These are phyloP conservation scores for Benthosema pterotum DNA, from an alignment of 2,797 vertebrate species.

Conservation along the genomic window DNA sequence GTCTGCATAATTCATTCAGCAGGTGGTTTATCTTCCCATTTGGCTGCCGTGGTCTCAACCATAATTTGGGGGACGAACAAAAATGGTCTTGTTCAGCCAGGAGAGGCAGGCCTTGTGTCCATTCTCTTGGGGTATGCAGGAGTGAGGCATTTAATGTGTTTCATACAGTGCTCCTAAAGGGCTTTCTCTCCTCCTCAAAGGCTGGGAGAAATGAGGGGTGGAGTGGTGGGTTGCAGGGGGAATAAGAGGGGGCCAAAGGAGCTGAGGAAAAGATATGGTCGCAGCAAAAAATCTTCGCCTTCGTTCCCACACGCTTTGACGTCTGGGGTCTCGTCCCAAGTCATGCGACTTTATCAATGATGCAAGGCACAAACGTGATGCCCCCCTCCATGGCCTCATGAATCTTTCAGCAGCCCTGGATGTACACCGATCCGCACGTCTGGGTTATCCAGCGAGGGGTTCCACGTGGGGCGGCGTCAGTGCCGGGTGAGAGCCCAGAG, in stretches of 20 bases:
- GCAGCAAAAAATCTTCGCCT: constrained; percentile 47
- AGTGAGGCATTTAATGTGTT: constrained; percentile 42
- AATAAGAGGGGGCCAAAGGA: constrained; percentile 3
- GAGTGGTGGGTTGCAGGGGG: neutral
- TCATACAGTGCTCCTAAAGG: constrained; percentile 44
- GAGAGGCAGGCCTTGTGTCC: constrained; percentile 29
- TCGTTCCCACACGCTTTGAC: constrained; percentile 34
- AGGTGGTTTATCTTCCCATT: constrained; percentile 14
- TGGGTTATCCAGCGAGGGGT: constrained; percentile 30
- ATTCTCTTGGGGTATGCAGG: constrained; percentile 24
- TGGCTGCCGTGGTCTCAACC: constrained; percentile 29
- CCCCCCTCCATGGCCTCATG: constrained; percentile 64
- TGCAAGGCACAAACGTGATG: constrained; percentile 68
- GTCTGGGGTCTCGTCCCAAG: constrained; percentile 34
- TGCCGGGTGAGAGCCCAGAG: constrained; percentile 20
- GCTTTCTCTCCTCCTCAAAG: constrained; percentile 17
- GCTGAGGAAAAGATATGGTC: constrained; percentile 22
- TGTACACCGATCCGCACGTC: constrained; percentile 31
- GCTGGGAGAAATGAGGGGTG: neutral
- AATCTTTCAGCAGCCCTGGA: constrained; percentile 75
- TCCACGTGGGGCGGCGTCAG: constrained; percentile 23
- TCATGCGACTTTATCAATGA: constrained; percentile 70
- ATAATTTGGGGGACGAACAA: constrained; percentile 25
- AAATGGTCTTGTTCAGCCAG: constrained; percentile 41
- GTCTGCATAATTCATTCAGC: constrained; percentile 15